These are phyloP conservation scores for Halictus ligatus DNA, from an alignment of 2,888 invertebrate species.

Conservation along the genomic window DNA sequence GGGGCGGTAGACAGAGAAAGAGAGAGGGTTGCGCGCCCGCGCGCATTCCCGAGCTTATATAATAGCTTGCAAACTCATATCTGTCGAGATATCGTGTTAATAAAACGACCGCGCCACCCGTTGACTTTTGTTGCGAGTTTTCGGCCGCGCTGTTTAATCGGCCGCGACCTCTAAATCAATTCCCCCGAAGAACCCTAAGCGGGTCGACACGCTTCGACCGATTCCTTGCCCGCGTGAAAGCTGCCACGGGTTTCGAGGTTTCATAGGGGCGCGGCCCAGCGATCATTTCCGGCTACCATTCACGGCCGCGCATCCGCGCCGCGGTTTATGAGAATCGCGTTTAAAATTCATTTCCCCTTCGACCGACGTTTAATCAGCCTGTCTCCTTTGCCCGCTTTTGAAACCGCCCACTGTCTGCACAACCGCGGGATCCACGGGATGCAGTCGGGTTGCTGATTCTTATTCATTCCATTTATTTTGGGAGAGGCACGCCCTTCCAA, in stretches of 20 bases:
- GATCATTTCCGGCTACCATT: conserved; percentile 45
- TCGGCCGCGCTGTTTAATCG: conserved; percentile 35
- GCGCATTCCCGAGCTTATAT: conserved; percentile 27
- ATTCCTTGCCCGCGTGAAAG: not conserved
- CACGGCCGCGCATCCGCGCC: conserved; percentile 18
- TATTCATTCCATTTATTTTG: not conserved
- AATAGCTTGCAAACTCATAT: conserved; percentile 40
- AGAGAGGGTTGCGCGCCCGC: not conserved
- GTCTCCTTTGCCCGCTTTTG: conserved; percentile 12
- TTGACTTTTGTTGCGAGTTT: conserved; percentile 46
- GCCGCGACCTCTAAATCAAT: conserved; percentile 20
- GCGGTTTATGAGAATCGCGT: conserved; percentile 36
- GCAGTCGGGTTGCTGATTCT: not conserved
- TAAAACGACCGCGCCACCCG: conserved; percentile 30
- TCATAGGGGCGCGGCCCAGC: conserved; percentile 4
- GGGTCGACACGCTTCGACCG: not conserved
- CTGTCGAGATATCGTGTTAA: conserved; percentile 43
- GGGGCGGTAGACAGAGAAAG: not conserved
- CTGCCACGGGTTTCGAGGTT: not conserved
- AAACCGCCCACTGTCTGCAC: conserved; percentile 10
- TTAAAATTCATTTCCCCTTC: conserved; percentile 55
- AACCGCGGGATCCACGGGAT: not conserved
- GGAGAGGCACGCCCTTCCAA: not conserved
- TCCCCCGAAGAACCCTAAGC: not conserved
- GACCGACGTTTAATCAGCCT: conserved; percentile 48